Percentiles rank a stretch among this genome's conserved stretches.
Evolutionary conservation across 2,113 vertebrate genomes (phyloP).

Genomic region (Onychostruthus taczanowskii): DNA sequence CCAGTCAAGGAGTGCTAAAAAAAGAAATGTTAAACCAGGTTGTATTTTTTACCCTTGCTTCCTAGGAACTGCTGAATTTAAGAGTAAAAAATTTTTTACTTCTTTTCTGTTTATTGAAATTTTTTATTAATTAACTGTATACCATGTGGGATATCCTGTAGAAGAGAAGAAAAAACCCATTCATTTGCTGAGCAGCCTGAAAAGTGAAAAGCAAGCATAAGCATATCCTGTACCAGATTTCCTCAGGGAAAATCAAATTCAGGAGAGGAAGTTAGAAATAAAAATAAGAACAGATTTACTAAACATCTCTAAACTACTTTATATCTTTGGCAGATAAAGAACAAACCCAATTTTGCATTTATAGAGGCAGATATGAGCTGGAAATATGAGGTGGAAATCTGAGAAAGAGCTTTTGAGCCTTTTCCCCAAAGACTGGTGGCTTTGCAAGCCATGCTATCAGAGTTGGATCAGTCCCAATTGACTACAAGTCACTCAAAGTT

Average conservation of each 20-base stretch:
- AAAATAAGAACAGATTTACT: slow-evolving; percentile 16
- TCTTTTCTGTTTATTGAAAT: background rate
- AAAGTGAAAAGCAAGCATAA: slow-evolving; percentile 27
- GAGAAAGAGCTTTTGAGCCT: background rate
- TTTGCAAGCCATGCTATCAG: background rate
- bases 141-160: background rate
- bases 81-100: background rate
- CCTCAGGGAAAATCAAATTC: slow-evolving; percentile 17
- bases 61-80: background rate
- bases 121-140: background rate
- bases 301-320: background rate
- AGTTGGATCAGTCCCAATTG: background rate
- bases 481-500: background rate
- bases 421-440: background rate
- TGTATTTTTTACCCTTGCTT: background rate
- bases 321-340: background rate
- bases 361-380: background rate
- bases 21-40: background rate
- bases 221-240: background rate
- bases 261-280: background rate
- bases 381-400: background rate
- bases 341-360: background rate
- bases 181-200: background rate
- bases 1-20: background rate
- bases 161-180: background rate